Evolutionary conservation across 2,113 vertebrate species (phyloP).

Genomic region (Shinisaurus crocodilurus): DNA sequence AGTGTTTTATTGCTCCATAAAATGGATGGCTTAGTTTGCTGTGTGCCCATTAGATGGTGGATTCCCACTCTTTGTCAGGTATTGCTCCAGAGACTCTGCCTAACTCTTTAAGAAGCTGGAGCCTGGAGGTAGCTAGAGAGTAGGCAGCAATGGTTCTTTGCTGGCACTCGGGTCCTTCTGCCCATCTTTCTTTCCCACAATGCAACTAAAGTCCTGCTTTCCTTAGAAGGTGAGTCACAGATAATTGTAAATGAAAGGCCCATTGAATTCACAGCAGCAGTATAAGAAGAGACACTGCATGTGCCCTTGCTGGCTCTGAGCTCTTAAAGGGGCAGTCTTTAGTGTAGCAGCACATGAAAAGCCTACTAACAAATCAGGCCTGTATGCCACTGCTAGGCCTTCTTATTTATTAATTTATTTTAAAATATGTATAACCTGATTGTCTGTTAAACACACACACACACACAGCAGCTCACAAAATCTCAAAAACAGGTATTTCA

Average conservation of each 20-base stretch:
- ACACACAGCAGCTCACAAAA: not conserved
- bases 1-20: constrained; percentile 71
- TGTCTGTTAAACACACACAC: not conserved
- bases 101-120: not conserved
- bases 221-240: not conserved
- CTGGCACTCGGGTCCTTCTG: not conserved
- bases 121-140: not conserved
- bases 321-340: not conserved
- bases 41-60: fast-evolving
- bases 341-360: not conserved
- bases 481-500: not conserved
- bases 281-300: not conserved
- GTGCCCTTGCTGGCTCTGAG: not conserved
- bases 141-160: not conserved
- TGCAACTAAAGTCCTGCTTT: not conserved
- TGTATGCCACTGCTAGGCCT: not conserved
- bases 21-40: constrained; percentile 48
- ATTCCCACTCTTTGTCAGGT: not conserved
- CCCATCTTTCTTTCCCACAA: not conserved
- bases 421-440: not conserved
- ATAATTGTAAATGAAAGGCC: not conserved
- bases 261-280: not conserved
- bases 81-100: constrained; percentile 35
- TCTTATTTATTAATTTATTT: not conserved
- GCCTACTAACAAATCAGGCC: not conserved